A percentile compares a stretch with the other conserved stretches of the same genome.
Conservation (phyloP, 2,888 invertebrate species). For the Rhagium mordax region DNA sequence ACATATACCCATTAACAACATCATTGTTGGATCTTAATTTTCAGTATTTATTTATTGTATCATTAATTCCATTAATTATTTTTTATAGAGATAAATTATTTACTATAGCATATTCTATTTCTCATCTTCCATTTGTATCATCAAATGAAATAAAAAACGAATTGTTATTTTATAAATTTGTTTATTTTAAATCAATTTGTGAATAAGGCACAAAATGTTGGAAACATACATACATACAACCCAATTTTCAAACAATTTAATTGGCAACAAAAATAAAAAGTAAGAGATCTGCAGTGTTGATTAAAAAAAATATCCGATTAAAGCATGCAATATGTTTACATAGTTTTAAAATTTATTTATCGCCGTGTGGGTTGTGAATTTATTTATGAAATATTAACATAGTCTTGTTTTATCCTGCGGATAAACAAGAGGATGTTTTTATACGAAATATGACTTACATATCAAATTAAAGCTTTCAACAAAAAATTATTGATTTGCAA, state of each 20-base stretch:
- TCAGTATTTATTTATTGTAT: conserved; percentile 49
- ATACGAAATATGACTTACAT: background rate
- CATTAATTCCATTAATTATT: conserved; percentile 32
- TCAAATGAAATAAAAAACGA: conserved; percentile 24
- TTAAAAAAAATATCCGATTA: background rate
- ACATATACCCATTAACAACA: conserved; percentile 99
- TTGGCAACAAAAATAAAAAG: background rate
- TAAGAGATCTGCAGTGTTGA: conserved; percentile 25
- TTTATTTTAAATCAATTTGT: conserved; percentile 49
- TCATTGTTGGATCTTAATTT: conserved; percentile 87
- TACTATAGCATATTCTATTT: conserved; percentile 22
- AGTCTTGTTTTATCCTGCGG: background rate
- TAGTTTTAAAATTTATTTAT: background rate
- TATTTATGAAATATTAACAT: background rate
- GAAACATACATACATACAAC: conserved; percentile 44
- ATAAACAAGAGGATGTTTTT: background rate
- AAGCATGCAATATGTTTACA: background rate
- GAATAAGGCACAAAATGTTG: conserved; percentile 63
- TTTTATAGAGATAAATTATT: conserved; percentile 26
- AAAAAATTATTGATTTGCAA: conserved; percentile 2
- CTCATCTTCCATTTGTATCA: conserved; percentile 25
- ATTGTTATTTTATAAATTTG: conserved; percentile 36
- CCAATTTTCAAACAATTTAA: conserved; percentile 12
- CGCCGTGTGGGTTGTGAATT: background rate
- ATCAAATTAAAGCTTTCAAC: background rate